phyloP scores from a whole-genome alignment of 2,888 invertebrate genomes.

The Drosophila algonquin region DNA sequence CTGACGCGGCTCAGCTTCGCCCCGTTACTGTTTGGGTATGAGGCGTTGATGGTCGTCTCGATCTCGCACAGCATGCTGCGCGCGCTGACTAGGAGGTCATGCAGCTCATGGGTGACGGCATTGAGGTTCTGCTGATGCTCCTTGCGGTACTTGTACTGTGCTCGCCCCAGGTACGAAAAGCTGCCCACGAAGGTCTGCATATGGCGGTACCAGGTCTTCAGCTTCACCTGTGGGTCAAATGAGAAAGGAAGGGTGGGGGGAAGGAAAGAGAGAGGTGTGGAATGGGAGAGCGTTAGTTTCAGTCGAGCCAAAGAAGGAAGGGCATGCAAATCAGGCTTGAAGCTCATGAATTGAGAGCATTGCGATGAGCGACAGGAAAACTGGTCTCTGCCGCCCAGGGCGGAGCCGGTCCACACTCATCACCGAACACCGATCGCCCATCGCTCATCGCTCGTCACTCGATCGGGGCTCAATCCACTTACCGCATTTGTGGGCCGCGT shows the following conservation, averaged over 20 bases:
- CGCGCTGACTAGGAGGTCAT: conserved; percentile 73
- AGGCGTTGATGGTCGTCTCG: conserved; percentile 80
- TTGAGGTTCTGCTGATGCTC: conserved; percentile 53
- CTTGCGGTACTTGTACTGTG: conserved; percentile 71
- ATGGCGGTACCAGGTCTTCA: conserved; percentile 80
- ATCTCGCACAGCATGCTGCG: conserved; percentile 80
- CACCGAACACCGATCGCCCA: conserved; percentile 10
- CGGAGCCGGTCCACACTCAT: conserved; percentile 62
- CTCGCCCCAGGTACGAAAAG: conserved; percentile 75
- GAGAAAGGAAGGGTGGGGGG: not conserved
- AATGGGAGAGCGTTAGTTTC: conserved; percentile 12
- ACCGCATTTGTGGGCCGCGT: conserved; percentile 69
- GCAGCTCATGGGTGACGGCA: conserved; percentile 67
- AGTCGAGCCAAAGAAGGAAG: conserved; percentile 1
- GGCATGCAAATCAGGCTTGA: conserved; percentile 48
- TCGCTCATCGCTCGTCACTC: conserved; percentile 12
- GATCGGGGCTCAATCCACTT: conserved; percentile 57
- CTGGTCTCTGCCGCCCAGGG: conserved; percentile 64
- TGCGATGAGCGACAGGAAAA: conserved; percentile 37
- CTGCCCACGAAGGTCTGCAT: conserved; percentile 81
- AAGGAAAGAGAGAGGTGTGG: not conserved
- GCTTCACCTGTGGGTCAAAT: conserved; percentile 65
- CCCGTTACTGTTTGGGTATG: conserved; percentile 58
- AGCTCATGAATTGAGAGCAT: not conserved
- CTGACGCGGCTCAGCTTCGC: conserved; percentile 60